Base-by-base conservation (phyloP, 2,797 vertebrate species). In the Anabas testudineus region DNA sequence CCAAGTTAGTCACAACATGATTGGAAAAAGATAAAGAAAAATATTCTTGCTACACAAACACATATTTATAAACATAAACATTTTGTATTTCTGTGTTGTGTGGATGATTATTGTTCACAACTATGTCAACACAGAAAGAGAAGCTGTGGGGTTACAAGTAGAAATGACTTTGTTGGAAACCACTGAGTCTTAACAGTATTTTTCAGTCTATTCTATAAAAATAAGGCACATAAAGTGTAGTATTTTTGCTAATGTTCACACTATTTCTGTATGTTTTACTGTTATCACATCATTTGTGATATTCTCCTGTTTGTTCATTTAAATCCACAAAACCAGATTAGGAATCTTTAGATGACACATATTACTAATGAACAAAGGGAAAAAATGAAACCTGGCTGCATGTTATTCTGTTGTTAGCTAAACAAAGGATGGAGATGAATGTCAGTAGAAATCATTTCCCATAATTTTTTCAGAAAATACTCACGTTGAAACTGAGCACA, bases 261-360 rank as follows among this genome's bases (percentile, higher is more conserved):
- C 7, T 32, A 32, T 32, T 32, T 32, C 32, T 8, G 32, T 30
- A 49, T 24, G 8, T 4, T 16, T 55, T 21, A 34, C 21, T 58
- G 16, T 19, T 52, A 7, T 30, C 41, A 6, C 7, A 9, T 16
- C 0, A 47, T 46, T 22, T 34, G 8, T 41, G 34, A 30, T 6
- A 48, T 26, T 30, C 46, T 22, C 21, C 26, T 1, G 14, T 21
- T 39, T 19, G 28, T 37, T 19, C 3, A 55, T 18, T 24, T 32
- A 10, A 71, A 65, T 60, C 39, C 54, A 73, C 52, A 13, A n/a
- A 19, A n/a, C 74, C 47, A 69, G 67, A 61, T 39, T 47, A 26
- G 14, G 47, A 32, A 51, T 60, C 42, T n/a, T 67, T 34, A 34
- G 34, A 72, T 80, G 67, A 82, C 59, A 85, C 36, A 19, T 64